Base-by-base conservation (phyloP, 2,888 invertebrate genomes). In the Anodontia alba region DNA sequence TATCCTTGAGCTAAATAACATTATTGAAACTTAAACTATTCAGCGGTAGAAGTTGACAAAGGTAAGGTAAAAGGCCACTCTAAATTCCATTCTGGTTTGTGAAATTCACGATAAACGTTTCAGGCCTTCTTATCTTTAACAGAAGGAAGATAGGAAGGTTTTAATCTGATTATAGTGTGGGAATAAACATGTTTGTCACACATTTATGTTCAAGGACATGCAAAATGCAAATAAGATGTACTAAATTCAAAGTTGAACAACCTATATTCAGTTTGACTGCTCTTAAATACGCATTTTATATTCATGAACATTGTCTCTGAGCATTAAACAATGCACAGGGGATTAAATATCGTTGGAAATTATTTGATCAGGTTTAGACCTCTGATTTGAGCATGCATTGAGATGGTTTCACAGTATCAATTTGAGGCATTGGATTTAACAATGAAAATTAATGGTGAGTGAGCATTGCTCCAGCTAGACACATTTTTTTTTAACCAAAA, bases 151-250 rank as follows among this genome's bases (percentile, higher is more conserved):
- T 57, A 57, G 31, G 62, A 10, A 33, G 33, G 33, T 31, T 62
- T 26, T 62, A 62, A 62, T 62, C 62, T 62, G 62, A 62, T 38
- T 38, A 38, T 33, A 62, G 62, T 62, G 33, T 62, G 62, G 62
- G 62, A 62, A 62, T 62, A 31, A 62, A 62, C 62, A 62, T 33
- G 33, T 33, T 62, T 62, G 62, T 62, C 62, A 62, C 62, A 62
- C 20, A 33, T 62, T 62, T 31, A 31, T 33, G 17, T 33, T 20
- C 62, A 62, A 62, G 62, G 62, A 62, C 62, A 62, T 62, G 62
- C 62, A 62, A 62, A 20, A 62, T 62, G 62, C 62, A 62, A 62
- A 62, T 62, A 31, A 62, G 62, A 29, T 62, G 62, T 62, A 33
- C 62, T 62, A 62, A 62, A 62, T 62, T 62, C 62, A 62, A 38